Evolutionary conservation across 2,797 vertebrate genomes (phyloP).

Genomic region (Gallinago stenura): DNA sequence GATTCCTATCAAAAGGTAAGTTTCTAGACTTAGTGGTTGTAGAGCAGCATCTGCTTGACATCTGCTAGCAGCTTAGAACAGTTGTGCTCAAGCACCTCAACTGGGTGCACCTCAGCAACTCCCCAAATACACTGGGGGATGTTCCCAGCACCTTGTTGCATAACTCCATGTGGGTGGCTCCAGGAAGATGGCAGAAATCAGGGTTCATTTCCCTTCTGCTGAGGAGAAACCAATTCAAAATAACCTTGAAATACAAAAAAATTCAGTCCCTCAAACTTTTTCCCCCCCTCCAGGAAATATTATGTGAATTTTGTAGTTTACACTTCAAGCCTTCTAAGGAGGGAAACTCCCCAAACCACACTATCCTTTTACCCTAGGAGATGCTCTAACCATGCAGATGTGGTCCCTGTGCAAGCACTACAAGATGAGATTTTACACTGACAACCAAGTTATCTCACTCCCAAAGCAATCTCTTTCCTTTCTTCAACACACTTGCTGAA

Average conservation of each 20-base stretch:
- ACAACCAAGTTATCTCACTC: neutral
- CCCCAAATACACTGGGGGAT: neutral
- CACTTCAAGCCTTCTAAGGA: neutral
- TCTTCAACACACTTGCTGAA: neutral
- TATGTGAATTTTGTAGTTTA: neutral
- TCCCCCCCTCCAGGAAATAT: accelerated
- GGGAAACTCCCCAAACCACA: neutral
- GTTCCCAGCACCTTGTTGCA: neutral
- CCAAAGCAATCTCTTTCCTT: neutral
- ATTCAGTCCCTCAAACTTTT: neutral
- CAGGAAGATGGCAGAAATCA: neutral
- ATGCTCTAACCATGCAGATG: neutral
- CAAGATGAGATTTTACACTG: neutral
- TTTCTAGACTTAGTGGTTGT: neutral
- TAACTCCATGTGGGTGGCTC: accelerated
- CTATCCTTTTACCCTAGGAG: neutral
- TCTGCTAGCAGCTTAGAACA: neutral
- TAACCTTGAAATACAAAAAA: neutral
- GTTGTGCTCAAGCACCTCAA: neutral
- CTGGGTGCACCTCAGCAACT: neutral
- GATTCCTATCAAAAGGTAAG: neutral
- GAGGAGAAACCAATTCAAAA: neutral
- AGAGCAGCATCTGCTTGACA: neutral
- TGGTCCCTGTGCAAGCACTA: neutral
- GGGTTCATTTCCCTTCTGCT: neutral